phyloP scores from a whole-genome alignment of 2,113 vertebrate genomes.

The Mola mola region DNA sequence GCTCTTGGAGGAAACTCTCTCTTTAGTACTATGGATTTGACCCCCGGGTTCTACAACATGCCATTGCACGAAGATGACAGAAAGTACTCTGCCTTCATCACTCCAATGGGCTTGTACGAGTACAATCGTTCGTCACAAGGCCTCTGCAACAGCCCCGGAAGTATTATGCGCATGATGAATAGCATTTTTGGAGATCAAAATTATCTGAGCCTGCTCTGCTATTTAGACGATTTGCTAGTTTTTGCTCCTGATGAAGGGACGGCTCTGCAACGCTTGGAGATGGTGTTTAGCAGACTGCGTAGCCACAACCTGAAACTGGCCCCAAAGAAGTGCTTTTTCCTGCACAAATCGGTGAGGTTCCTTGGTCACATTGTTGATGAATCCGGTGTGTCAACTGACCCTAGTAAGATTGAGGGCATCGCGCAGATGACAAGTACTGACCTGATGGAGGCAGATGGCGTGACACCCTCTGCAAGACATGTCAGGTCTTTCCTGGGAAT shows the following conservation, averaged over 20 bases:
- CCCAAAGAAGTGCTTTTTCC: slow-evolving; percentile 20
- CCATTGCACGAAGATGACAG: too few relatives aligned
- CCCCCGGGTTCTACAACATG: too few relatives aligned
- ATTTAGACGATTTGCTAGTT: slow-evolving; percentile 28
- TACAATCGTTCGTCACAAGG: slow-evolving; percentile 19
- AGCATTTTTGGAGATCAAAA: slow-evolving; percentile 36
- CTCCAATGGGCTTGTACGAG: slow-evolving; percentile 8
- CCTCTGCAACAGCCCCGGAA: not conserved
- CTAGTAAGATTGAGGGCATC: not conserved
- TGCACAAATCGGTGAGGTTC: not conserved
- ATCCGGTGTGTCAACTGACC: not conserved
- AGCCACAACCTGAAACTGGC: not conserved
- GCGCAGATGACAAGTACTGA: not conserved
- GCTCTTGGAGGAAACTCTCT: too few relatives aligned
- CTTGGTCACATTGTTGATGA: not conserved
- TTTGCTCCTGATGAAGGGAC: slow-evolving; percentile 5
- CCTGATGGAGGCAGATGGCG: slow-evolving; percentile 7
- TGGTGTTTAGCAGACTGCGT: not conserved
- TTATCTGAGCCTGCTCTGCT: slow-evolving; percentile 1
- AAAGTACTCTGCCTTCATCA: too few relatives aligned
- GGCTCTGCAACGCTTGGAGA: not conserved
- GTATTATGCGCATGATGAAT: slow-evolving; percentile 23
- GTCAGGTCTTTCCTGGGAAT: slow-evolving; percentile 6
- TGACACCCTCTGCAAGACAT: not conserved
- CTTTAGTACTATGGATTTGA: too few relatives aligned